Evolutionary conservation across 30 jellyfish, hydroid and myxozoan species (phyloP), one percentile per base, ranked within the genome.

Genomic region (Aurelia aurita): DNA sequence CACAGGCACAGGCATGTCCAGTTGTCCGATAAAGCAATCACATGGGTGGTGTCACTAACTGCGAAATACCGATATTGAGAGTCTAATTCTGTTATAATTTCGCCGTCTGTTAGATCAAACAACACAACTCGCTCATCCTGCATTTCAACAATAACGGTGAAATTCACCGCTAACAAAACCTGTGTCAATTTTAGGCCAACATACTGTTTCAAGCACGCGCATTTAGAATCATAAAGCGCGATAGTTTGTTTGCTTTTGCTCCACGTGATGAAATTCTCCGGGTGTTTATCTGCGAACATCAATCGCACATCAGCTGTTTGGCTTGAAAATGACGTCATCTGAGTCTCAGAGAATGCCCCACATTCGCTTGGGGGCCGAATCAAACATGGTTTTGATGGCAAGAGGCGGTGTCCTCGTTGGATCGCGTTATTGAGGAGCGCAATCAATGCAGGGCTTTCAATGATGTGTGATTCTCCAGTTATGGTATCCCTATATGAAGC

Each of bases 281-380:
- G 93, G 43, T 23, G 21, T 35, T 83, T 83, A 19, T 44, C 93
- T 16, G 47, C 25, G 58, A 83, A 83, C 34, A 83, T 49, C 16
- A 83, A 27, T 59, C 93, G 79, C 0, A 80, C 44, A 46, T 83
- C 93, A 12, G 23, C 16, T 27, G 82, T 58, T 44, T 62, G 87
- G 67, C 53, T 58, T 26, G 65, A 39, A 45, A 69, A 58, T 10
- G 72, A 14, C 64, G 80, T 39, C 20, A 39, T 22, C 59, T 83
- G 93, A 5, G 34, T 59, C 53, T 70, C 87, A 8, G 81, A 44
- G 59, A 72, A 69, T 21, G 67, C 93, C 51, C 93, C 93, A 46
- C 86, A 70, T 53, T 83, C 93, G 58, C 93, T 83, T 39, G 80
- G 86, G 14, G 93, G 93, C 20, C 93, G 80, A 13, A 83, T 39